Percentiles rank a stretch among this genome's conserved stretches.
Conservation (phyloP, 2,888 invertebrate genomes). For the Heliconius erato region DNA sequence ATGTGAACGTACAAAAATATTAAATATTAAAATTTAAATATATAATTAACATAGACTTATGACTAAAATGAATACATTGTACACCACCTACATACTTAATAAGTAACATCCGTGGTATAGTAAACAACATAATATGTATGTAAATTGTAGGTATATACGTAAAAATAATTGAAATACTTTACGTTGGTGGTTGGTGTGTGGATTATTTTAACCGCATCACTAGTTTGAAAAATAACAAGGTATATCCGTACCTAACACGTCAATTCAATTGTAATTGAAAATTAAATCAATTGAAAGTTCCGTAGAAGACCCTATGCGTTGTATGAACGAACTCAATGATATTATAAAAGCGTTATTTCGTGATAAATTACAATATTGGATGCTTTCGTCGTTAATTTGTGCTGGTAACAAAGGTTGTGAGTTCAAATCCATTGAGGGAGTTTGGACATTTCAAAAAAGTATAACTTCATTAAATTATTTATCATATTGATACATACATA, state of each 20-base stretch:
- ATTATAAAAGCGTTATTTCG: background rate
- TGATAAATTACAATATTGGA: background rate
- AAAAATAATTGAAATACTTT: slow-evolving; percentile 2
- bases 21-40: background rate
- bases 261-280: slow-evolving; percentile 18
- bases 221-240: slow-evolving; percentile 24
- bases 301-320: background rate
- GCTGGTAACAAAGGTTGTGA: background rate
- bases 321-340: background rate
- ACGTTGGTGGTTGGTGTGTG: slow-evolving; percentile 1
- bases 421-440: background rate
- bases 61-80: background rate
- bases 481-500: too few relatives aligned
- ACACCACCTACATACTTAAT: background rate
- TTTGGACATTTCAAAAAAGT: background rate
- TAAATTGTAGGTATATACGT: background rate
- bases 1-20: background rate
- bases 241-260: slow-evolving; percentile 11
- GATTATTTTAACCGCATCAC: background rate
- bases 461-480: background rate
- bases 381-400: background rate
- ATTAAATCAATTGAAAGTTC: background rate
- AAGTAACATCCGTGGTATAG: background rate
- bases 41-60: background rate
- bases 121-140: background rate